Evolutionary conservation across 2,888 invertebrate species (phyloP), one percentile per base, ranked within the genome.

Genomic region (Lissonota sp.): DNA sequence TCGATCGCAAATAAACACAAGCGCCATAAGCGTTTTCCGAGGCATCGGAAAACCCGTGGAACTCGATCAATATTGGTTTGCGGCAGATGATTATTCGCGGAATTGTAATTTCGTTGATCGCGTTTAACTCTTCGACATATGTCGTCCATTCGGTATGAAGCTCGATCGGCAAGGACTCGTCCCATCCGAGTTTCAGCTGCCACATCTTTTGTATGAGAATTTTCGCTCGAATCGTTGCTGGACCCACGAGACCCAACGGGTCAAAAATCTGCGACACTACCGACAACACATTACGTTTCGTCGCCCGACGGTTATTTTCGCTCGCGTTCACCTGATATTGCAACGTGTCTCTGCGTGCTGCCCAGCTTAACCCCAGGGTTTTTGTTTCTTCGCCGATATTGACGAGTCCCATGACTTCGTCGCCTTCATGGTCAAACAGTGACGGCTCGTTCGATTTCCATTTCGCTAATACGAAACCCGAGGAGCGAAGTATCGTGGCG

Each of bases 21-120:
- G 71, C 80, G 3, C 71, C 80, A 7, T 57, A 71, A 4, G 80
- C 75, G 6, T 8, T 46, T 44, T 79, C 74, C 1, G 80, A 78
- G 0, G 84, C 83, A 26, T 85, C 83, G 1, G 75, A 79, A 53
- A 85, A 84, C 0, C 84, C 83, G 46, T 84, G 76, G 6, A 84
- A 40, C 53, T 84, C 79, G 12, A 75, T 62, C 0, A 37, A 40
- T 12, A 10, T 12, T 49, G 42, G 5, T 6, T 42, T 7, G 42
- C 42, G 42, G 42, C 42, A 42, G 7, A 42, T 5, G 7, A 42
- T 42, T 7, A 42, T 7, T 4, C 26, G 7, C 62, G 64, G 64
- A 10, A 74, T 26, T 7, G 37, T n/a, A 6, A 53, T 55, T 10
- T 75, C 51, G 46, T 74, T 60, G 5, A 42, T 42, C 7, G 42